Percentiles rank a stretch among this genome's conserved stretches.
Evolutionary conservation across 2,888 invertebrate genomes (phyloP).

Genomic region (Drosophila diplacantha): DNA sequence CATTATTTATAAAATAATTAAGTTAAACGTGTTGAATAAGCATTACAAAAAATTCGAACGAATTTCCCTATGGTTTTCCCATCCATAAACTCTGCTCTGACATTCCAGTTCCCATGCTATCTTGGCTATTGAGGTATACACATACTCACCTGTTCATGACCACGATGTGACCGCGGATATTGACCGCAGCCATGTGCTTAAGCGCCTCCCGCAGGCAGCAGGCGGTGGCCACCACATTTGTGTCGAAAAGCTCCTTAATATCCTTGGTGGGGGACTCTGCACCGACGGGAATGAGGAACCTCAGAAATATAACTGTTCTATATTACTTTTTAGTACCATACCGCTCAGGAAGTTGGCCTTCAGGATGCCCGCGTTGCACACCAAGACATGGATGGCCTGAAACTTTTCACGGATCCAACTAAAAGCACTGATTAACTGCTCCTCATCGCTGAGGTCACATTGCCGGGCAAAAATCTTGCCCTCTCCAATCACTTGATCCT

Average conservation of each 20-base stretch:
- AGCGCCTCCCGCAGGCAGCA: slow-evolving; percentile 80
- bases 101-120: no score
- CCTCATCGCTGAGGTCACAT: slow-evolving; percentile 76
- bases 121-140: no score
- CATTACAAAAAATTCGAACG: not conserved
- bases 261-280: slow-evolving; percentile 73
- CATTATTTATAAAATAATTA: no score
- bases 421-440: slow-evolving; percentile 70
- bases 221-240: slow-evolving; percentile 81
- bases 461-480: slow-evolving; percentile 75
- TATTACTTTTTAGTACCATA: slow-evolving; percentile 22
- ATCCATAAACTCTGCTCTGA: not conserved
- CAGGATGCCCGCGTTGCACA: slow-evolving; percentile 77
- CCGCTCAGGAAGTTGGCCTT: slow-evolving; percentile 75
- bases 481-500: slow-evolving; percentile 64
- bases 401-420: slow-evolving; percentile 72
- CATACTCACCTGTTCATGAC: slow-evolving; percentile 81
- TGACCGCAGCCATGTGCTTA: slow-evolving; percentile 79
- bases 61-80: not conserved
- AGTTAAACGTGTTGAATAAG: no score
- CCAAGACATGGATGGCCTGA: slow-evolving; percentile 73
- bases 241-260: slow-evolving; percentile 74
- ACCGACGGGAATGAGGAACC: not conserved
- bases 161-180: slow-evolving; percentile 81
- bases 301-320: not conserved